Evolutionary conservation across 2,888 invertebrate species (phyloP).

Genomic region (Acronicta leporina): DNA sequence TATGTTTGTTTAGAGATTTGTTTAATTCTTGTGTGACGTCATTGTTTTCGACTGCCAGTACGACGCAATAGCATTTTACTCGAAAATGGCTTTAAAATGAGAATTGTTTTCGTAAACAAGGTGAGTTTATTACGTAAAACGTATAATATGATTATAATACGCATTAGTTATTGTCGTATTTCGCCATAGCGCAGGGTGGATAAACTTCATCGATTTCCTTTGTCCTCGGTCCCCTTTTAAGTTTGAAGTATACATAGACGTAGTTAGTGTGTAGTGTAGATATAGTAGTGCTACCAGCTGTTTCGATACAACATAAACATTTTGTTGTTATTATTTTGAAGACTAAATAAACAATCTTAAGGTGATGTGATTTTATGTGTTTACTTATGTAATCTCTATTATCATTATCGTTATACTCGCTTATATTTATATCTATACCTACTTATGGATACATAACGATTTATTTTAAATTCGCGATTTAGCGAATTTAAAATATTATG

Average conservation of each 20-base stretch:
- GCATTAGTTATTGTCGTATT: slow-evolving; percentile 34
- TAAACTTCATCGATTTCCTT: slow-evolving; percentile 85
- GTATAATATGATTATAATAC: slow-evolving; percentile 54
- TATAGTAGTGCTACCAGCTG: slow-evolving; percentile 71
- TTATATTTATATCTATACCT: too few relatives aligned
- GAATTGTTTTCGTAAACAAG: slow-evolving; percentile 78
- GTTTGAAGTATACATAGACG: slow-evolving; percentile 41
- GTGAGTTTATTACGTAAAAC: slow-evolving; percentile 69
- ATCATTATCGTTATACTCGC: not conserved
- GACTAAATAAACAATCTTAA: slow-evolving; percentile 57
- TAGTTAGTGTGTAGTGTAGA: slow-evolving; percentile 46
- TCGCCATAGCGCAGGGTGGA: slow-evolving; percentile 56
- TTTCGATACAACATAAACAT: slow-evolving; percentile 68
- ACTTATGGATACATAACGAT: not conserved
- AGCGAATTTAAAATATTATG: too few relatives aligned
- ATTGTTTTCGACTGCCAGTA: slow-evolving; percentile 89
- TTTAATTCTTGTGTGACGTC: slow-evolving; percentile 88
- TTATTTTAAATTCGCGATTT: not conserved
- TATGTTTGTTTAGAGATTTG: slow-evolving; percentile 74
- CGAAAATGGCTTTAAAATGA: slow-evolving; percentile 87
- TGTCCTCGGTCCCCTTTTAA: slow-evolving; percentile 80
- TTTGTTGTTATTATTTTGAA: slow-evolving; percentile 42
- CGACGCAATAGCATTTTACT: slow-evolving; percentile 90
- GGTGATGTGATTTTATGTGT: slow-evolving; percentile 60
- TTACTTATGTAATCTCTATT: slow-evolving; percentile 66